phyloP scores from a whole-genome alignment of 1,140 invertebrate genomes.

The Rhagoletis pomonella region DNA sequence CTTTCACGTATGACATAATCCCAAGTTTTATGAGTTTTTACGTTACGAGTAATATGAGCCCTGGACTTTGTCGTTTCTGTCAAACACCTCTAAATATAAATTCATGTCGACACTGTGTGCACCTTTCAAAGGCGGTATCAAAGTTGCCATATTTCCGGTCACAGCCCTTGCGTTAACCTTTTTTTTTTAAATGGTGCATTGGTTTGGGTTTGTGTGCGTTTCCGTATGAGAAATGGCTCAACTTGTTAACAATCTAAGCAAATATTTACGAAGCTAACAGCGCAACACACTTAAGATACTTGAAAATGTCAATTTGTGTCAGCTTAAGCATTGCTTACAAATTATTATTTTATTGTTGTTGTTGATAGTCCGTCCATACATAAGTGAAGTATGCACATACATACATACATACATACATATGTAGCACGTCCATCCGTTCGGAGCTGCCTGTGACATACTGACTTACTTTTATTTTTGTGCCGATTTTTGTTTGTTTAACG shows the following conservation, averaged over 20 bases:
- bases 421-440: neutral
- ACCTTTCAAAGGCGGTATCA: too few relatives aligned
- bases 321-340: neutral
- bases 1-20: too few relatives aligned
- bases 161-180: too few relatives aligned
- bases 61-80: too few relatives aligned
- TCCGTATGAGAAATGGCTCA: neutral
- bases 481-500: constrained; percentile 32
- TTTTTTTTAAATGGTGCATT: too few relatives aligned
- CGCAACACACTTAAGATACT: neutral
- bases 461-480: constrained; percentile 43
- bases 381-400: neutral
- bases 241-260: neutral
- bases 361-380: neutral
- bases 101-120: too few relatives aligned
- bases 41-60: too few relatives aligned
- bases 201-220: neutral
- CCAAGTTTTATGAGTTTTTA: too few relatives aligned
- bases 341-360: constrained; percentile 7
- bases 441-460: constrained; percentile 30
- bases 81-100: too few relatives aligned
- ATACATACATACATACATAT: neutral
- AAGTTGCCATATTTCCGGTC: too few relatives aligned
- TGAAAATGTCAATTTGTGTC: neutral
- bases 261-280: constrained; percentile 19